Percentiles rank a stretch among this genome's conserved stretches.
These are phyloP conservation scores for Telmatochromis brichardi DNA, from an alignment of 2,113 vertebrate genomes.

Conservation along the genomic window DNA sequence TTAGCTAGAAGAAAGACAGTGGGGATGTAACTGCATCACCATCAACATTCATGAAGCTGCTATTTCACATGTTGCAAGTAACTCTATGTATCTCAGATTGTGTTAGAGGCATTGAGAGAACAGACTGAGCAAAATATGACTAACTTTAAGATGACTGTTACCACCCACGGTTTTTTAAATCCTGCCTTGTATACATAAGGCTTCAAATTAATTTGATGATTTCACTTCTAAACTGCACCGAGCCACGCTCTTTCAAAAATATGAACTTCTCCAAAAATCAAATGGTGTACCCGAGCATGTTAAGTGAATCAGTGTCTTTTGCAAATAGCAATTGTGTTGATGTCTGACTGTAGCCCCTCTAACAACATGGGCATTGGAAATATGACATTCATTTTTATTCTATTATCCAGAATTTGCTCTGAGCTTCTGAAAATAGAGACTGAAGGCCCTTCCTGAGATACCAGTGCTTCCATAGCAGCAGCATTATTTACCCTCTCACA, in stretches of 20 bases:
- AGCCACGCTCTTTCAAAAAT: not conserved
- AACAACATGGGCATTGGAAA: not conserved
- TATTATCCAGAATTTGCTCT: not conserved
- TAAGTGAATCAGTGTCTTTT: not conserved
- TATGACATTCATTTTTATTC: not conserved
- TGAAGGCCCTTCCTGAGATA: not conserved
- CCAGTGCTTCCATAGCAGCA: not conserved
- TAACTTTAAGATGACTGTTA: not conserved
- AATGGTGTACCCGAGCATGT: not conserved
- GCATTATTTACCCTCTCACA: not conserved
- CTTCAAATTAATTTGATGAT: not conserved
- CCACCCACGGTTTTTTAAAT: not conserved
- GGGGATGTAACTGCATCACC: not conserved
- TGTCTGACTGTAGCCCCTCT: not conserved
- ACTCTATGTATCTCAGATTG: not conserved
- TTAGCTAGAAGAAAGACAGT: not conserved
- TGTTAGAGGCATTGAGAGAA: not conserved
- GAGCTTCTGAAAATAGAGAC: not conserved
- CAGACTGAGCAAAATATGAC: not conserved
- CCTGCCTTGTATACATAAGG: not conserved
- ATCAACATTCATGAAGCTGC: not conserved
- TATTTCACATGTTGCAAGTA: not conserved
- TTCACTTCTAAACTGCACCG: not conserved
- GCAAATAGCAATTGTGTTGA: not conserved
- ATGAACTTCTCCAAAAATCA: not conserved